These are phyloP conservation scores for Psilopogon haemacephalus DNA, from an alignment of 2,113 vertebrate genomes.

Conservation along the genomic window DNA sequence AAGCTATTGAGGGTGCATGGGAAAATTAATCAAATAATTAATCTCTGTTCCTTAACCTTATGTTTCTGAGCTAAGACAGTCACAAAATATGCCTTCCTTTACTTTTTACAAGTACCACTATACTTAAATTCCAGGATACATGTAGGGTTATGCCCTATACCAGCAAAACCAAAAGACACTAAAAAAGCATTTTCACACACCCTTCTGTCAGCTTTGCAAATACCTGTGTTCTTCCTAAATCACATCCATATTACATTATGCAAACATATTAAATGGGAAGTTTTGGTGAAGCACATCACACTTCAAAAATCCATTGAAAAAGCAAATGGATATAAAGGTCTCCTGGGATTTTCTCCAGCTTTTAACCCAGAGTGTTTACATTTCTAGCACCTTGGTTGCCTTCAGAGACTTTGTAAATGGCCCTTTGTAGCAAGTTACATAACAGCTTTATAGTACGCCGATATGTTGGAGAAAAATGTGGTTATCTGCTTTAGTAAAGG, in stretches of 20 bases:
- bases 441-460: background rate
- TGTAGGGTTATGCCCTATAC: background rate
- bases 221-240: conserved; percentile 16
- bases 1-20: fast-evolving
- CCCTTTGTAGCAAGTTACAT: background rate
- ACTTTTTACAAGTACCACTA: background rate
- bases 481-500: background rate
- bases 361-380: background rate
- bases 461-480: background rate
- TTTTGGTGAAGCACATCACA: background rate
- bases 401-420: background rate
- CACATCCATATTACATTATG: conserved; percentile 9
- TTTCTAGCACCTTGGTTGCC: background rate
- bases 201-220: conserved; percentile 23
- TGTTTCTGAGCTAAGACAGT: background rate
- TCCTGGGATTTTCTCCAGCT: background rate
- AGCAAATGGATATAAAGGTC: background rate
- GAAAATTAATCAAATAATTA: background rate
- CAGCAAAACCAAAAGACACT: background rate
- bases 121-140: background rate
- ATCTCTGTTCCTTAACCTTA: background rate
- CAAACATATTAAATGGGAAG: background rate
- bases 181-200: conserved; percentile 13
- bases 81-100: background rate
- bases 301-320: background rate